phyloP scores from a whole-genome alignment of 2,888 invertebrate genomes.

The Hydrotaea diabolus region DNA sequence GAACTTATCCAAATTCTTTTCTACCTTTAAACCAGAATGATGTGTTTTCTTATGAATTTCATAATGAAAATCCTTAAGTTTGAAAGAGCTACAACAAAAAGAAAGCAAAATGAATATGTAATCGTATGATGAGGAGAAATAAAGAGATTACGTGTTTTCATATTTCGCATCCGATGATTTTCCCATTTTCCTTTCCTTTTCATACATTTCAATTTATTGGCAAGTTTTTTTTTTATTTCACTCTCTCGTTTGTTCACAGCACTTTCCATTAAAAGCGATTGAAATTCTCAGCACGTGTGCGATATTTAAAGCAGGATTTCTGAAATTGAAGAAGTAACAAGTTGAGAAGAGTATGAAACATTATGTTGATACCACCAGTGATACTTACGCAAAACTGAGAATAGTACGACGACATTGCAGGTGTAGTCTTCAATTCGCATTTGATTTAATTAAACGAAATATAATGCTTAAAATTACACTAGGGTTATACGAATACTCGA shows the following conservation, averaged over 20 bases:
- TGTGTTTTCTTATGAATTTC: neutral
- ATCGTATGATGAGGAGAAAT: conserved; percentile 50
- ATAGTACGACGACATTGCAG: conserved; percentile 11
- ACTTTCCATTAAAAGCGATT: conserved; percentile 41
- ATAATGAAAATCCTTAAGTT: neutral
- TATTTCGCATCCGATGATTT: conserved; percentile 47
- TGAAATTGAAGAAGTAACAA: conserved; percentile 30
- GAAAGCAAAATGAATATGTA: conserved; percentile 43
- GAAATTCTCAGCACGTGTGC: conserved; percentile 58
- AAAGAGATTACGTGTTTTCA: conserved; percentile 60
- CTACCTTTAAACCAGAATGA: neutral
- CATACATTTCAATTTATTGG: conserved; percentile 55
- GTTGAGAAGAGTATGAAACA: conserved; percentile 38
- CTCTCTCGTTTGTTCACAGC: conserved; percentile 27
- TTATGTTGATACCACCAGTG: neutral
- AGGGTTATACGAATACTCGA: neutral
- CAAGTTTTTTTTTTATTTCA: conserved; percentile 39
- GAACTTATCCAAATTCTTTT: neutral
- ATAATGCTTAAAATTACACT: neutral
- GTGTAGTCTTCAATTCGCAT: conserved; percentile 11
- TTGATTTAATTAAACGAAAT: conserved; percentile 38
- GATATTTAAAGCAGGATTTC: conserved; percentile 48
- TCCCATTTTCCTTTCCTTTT: conserved; percentile 50
- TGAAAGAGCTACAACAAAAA: neutral
- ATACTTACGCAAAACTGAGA: neutral